Percentiles rank a stretch among this genome's conserved stretches.
phyloP scores from a whole-genome alignment of 2,797 vertebrate genomes.

The Neosilurus hyrtlii region DNA sequence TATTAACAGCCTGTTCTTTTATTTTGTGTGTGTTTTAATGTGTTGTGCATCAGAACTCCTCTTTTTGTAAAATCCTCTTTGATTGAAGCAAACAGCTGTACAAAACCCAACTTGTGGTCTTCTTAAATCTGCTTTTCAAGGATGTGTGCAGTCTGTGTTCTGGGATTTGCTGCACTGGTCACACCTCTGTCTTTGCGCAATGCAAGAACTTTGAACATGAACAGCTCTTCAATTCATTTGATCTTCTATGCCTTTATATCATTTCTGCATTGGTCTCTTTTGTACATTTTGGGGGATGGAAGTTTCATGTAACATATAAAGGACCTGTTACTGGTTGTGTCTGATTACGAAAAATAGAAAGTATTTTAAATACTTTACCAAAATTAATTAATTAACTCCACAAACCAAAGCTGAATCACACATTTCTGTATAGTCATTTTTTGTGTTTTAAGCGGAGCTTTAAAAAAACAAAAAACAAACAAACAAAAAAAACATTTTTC shows the following conservation, averaged over 20 bases:
- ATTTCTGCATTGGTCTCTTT: conserved; percentile 28
- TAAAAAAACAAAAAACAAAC: too few species aligned
- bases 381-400: too few species aligned
- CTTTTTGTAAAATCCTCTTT: neutral
- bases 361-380: neutral
- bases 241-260: conserved; percentile 74
- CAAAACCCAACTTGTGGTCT: conserved; percentile 31
- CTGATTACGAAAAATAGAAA: neutral
- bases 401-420: too few species aligned
- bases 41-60: neutral
- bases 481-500: too few species aligned
- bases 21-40: neutral
- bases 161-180: conserved; percentile 44
- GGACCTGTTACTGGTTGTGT: neutral
- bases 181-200: conserved; percentile 59
- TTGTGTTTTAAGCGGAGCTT: neutral
- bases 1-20: neutral
- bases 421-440: too few species aligned
- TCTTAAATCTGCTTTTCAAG: conserved; percentile 37
- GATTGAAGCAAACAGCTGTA: conserved; percentile 28
- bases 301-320: neutral
- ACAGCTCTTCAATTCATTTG: conserved; percentile 63
- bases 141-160: conserved; percentile 36
- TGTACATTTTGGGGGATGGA: conserved; percentile 19
- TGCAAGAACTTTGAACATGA: conserved; percentile 54